Percentiles rank a stretch among this genome's conserved stretches.
Evolutionary conservation across 2,113 vertebrate species (phyloP).

Genomic region (human): DNA sequence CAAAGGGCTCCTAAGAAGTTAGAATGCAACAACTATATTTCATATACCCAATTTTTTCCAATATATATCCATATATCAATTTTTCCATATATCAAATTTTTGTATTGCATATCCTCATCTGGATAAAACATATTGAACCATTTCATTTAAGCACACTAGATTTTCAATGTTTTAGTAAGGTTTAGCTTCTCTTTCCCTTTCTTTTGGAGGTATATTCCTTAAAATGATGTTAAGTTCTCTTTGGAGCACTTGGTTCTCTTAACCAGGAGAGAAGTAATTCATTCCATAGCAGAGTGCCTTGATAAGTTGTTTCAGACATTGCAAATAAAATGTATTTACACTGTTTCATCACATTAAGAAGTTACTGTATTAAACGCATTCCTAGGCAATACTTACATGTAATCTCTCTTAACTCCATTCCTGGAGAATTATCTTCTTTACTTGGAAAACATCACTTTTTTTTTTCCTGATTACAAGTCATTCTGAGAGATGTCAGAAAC

Average conservation of each 20-base stretch:
- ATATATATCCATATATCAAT: no score
- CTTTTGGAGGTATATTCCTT: not conserved
- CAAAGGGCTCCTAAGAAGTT: not conserved
- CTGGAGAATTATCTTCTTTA: constrained; percentile 39
- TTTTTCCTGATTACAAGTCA: not conserved
- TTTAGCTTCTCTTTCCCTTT: constrained; percentile 2
- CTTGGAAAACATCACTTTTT: not conserved
- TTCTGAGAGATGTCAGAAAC: constrained; percentile 38
- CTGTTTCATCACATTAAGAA: not conserved
- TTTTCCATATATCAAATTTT: no score
- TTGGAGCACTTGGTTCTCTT: not conserved
- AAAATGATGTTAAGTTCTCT: not conserved
- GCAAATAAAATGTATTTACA: constrained; percentile 26
- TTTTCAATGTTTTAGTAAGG: constrained; percentile 24
- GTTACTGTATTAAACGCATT: constrained; percentile 45
- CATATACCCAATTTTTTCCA: no score
- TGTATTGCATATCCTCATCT: not conserved
- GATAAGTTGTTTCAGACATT: constrained; percentile 31
- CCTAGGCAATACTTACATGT: constrained; percentile 15
- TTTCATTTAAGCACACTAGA: constrained; percentile 8
- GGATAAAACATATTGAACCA: not conserved
- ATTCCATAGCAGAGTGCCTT: not conserved
- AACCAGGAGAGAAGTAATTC: not conserved
- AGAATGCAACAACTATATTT: not conserved
- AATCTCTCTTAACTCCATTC: constrained; percentile 32